Percentiles rank a stretch among this genome's conserved stretches.
phyloP scores from a whole-genome alignment of 2,888 invertebrate genomes.

The Cordilura impudica region DNA sequence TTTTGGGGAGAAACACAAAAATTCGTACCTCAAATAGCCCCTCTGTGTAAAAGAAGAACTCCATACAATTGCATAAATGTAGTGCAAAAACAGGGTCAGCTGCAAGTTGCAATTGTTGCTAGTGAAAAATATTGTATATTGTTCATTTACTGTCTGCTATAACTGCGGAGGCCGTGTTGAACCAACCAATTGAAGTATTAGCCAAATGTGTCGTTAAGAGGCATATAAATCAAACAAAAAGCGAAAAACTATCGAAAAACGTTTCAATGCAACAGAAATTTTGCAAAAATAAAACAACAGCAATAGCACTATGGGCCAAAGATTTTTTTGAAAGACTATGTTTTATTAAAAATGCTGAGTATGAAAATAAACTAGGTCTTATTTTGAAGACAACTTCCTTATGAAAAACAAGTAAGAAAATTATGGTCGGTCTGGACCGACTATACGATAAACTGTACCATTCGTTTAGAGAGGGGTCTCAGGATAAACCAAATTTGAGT shows the following conservation, averaged over 20 bases:
- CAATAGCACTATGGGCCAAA: neutral
- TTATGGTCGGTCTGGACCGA: no score
- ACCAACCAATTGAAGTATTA: constrained; percentile 62
- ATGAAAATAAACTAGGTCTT: no score
- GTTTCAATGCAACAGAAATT: constrained; percentile 45
- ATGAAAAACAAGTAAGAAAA: no score
- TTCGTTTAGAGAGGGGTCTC: no score
- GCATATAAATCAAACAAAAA: constrained; percentile 60
- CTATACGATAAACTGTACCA: no score
- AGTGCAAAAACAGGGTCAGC: constrained; percentile 59
- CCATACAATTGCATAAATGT: constrained; percentile 35
- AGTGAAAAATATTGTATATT: constrained; percentile 47
- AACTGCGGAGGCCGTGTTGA: constrained; percentile 61
- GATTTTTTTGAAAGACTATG: neutral
- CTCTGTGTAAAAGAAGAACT: constrained; percentile 29
- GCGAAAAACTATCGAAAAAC: constrained; percentile 17
- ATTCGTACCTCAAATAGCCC: constrained; percentile 43
- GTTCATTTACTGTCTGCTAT: constrained; percentile 30
- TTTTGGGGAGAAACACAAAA: constrained; percentile 50
- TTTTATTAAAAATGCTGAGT: neutral
- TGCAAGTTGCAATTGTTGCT: constrained; percentile 60
- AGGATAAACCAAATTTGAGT: no score
- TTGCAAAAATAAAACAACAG: constrained; percentile 37
- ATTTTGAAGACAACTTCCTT: no score
- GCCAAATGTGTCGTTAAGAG: constrained; percentile 63